A percentile compares a stretch with the other conserved stretches of the same genome.
These are phyloP conservation scores for Euclidia mi DNA, from an alignment of 2,888 invertebrate genomes.

Conservation along the genomic window DNA sequence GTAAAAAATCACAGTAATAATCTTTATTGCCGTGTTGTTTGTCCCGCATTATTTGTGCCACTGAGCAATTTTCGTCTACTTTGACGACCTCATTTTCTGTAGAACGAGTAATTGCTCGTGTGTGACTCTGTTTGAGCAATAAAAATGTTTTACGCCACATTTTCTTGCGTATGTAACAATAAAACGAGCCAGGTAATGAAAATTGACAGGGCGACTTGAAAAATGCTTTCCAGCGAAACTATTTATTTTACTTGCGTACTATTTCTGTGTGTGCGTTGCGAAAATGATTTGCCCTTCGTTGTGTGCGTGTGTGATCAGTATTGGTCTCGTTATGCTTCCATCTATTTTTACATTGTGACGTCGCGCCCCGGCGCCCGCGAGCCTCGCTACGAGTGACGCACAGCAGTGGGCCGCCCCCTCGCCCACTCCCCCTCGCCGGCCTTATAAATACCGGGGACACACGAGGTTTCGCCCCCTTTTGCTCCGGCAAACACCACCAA, in stretches of 20 bases:
- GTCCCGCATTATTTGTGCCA: slow-evolving; percentile 83
- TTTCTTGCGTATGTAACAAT: slow-evolving; percentile 42
- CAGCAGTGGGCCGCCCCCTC: no score
- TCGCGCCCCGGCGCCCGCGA: no score
- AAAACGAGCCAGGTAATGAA: slow-evolving; percentile 44
- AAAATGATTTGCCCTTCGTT: no score
- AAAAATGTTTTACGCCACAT: slow-evolving; percentile 57
- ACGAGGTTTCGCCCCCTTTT: no score
- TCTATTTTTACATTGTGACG: no score
- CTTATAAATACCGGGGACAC: no score
- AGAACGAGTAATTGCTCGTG: slow-evolving; percentile 73
- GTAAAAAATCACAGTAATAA: slow-evolving; percentile 85
- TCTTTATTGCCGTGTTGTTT: slow-evolving; percentile 87
- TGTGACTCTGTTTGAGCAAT: slow-evolving; percentile 59
- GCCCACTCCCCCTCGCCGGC: no score
- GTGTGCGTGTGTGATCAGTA: no score
- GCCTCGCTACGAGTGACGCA: no score
- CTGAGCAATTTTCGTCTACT: slow-evolving; percentile 80
- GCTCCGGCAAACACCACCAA: no score
- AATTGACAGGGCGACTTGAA: slow-evolving; percentile 50
- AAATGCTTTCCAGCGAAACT: slow-evolving; percentile 31
- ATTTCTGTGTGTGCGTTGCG: slow-evolving; percentile 1
- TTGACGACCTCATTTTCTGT: slow-evolving; percentile 80
- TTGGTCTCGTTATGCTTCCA: no score
- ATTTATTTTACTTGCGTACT: slow-evolving; percentile 19